Conservation (phyloP, 1,140 invertebrate species). For the Acyrthosiphon pisum region DNA sequence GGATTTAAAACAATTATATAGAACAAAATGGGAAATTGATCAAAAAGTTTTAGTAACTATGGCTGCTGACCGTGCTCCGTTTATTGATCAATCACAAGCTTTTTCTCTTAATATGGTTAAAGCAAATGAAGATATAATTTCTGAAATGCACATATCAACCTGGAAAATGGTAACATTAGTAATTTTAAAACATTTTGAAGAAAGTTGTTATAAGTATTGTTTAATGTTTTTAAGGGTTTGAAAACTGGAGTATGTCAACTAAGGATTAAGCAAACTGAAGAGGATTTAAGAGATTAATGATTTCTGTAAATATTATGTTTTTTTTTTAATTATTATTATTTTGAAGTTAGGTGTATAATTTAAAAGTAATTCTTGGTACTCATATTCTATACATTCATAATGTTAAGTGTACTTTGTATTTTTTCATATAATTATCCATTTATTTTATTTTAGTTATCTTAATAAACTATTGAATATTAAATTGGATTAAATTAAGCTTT, state of each 20-base stretch:
- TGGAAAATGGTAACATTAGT: conserved; percentile 83
- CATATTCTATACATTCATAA: neutral
- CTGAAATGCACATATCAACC: conserved; percentile 97
- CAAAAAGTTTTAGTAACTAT: conserved; percentile 94
- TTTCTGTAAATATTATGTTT: neutral
- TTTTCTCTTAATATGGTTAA: conserved; percentile 96
- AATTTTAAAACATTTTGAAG: conserved; percentile 20
- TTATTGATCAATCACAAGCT: conserved; percentile 98
- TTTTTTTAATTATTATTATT: neutral
- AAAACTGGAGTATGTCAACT: conserved; percentile 99
- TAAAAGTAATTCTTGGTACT: neutral
- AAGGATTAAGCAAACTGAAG: conserved; percentile 93
- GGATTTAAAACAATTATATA: conserved; percentile 90
- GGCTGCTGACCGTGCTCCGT: conserved; percentile 97
- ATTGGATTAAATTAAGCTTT: neutral
- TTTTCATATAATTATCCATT: neutral
- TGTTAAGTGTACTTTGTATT: neutral
- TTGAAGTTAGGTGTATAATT: neutral
- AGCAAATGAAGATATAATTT: conserved; percentile 91
- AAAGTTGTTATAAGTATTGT: neutral
- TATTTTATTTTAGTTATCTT: neutral
- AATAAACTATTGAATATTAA: neutral
- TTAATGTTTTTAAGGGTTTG: conserved; percentile 71
- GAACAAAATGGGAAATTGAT: conserved; percentile 98
- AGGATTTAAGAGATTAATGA: conserved; percentile 80